These are phyloP conservation scores for Microtus californicus DNA, from an alignment of 2,797 vertebrate species.

Conservation along the genomic window DNA sequence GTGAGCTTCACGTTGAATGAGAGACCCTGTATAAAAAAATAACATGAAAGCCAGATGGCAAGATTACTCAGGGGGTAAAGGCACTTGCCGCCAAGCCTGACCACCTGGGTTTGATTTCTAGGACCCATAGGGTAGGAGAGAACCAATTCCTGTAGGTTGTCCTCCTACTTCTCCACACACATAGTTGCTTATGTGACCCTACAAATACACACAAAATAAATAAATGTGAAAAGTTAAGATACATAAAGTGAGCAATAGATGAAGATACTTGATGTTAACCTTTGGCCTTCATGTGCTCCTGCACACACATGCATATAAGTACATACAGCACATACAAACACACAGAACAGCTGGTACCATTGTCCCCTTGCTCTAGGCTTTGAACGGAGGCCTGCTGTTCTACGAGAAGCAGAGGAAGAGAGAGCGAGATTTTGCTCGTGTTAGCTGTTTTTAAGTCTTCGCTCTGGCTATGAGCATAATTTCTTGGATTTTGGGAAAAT, in stretches of 20 bases:
- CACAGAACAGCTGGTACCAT: neutral
- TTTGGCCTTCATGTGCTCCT: neutral
- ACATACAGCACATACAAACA: no score
- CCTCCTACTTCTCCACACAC: no score
- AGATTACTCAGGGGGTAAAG: neutral
- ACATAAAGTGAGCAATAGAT: neutral
- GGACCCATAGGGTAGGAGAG: neutral
- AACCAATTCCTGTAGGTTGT: neutral
- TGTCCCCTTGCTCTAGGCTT: neutral
- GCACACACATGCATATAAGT: no score
- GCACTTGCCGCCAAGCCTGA: neutral
- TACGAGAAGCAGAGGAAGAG: neutral
- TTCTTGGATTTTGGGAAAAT: neutral
- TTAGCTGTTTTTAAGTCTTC: slow-evolving; percentile 6
- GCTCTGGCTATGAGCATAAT: neutral
- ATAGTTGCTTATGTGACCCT: neutral
- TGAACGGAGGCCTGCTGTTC: neutral
- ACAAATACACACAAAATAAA: neutral
- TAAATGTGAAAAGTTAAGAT: neutral
- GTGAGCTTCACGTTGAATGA: no score
- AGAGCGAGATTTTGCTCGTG: neutral
- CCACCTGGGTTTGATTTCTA: neutral
- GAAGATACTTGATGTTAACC: neutral
- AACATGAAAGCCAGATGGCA: neutral
- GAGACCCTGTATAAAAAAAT: neutral